A percentile compares a stretch with the other conserved stretches of the same genome.
These are phyloP conservation scores for Eupsittula cactorum DNA, from an alignment of 2,113 vertebrate species.

Conservation along the genomic window DNA sequence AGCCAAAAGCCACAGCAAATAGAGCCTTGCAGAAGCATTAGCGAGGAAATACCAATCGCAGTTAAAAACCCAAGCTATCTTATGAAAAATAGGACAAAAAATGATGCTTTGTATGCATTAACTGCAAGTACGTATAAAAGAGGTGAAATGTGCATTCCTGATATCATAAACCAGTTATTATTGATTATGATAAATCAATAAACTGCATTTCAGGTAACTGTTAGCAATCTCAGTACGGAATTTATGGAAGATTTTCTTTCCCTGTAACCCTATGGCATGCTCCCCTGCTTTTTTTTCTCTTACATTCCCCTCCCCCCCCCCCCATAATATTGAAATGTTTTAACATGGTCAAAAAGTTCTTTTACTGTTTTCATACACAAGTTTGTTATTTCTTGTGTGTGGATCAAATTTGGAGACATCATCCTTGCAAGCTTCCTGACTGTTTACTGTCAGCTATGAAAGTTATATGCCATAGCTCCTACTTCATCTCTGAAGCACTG, in stretches of 20 bases:
- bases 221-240: neutral
- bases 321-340: neutral
- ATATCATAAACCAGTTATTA: neutral
- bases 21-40: neutral
- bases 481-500: neutral
- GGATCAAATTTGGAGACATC: neutral
- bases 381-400: neutral
- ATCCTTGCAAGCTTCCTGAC: neutral
- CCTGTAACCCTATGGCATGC: accelerated
- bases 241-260: neutral
- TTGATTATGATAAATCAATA: constrained; percentile 7
- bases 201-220: neutral
- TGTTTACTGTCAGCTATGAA: neutral
- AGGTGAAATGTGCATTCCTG: neutral
- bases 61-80: neutral
- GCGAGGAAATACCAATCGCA: neutral
- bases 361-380: neutral
- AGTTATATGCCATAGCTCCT: accelerated
- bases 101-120: neutral
- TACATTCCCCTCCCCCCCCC: neutral
- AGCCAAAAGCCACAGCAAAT: constrained; percentile 44
- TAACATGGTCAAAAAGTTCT: neutral
- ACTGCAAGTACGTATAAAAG: neutral
- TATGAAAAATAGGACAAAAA: neutral
- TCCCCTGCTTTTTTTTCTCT: accelerated